Base-by-base conservation (phyloP, 2,797 vertebrate genomes). In the Lithobates sylvaticus region DNA sequence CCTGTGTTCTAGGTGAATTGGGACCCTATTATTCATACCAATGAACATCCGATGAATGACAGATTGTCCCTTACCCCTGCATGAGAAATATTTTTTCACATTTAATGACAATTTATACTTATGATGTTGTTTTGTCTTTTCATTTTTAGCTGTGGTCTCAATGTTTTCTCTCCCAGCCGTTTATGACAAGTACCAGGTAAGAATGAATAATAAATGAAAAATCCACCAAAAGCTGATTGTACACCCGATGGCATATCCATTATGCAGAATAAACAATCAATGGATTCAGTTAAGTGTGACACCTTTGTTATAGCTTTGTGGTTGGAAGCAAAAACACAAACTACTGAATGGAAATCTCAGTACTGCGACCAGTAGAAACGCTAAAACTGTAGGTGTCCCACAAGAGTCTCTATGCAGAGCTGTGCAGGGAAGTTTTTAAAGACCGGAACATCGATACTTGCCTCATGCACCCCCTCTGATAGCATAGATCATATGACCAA, bases 171-270 rank as follows among this genome's bases (percentile, higher is more conserved):
- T 99, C 93, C 98, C 98, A 0, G 96, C 98, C 91, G 97, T 99
- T 92, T 99, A 99, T 80, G 97, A 99, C 93, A 99, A 98, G 92
- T 97, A 99, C 91, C 98, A 99, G 97, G 98, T 99, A 95, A 83
- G 93, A 42, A 73, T 61, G 7, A 61, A 8, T 61, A 54, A 54
- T 18, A 13, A 47, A 12, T 13, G 50, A 16, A 15, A 18, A 54
- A 54, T 50, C 50, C 3, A 54, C 18, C 50, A 21, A 61, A 61
- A 61, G 21, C 16, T 58, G 54, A 58, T 6, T 58, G 7, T 5
- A 61, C 16, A 5, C 16, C 16, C 5, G 16, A 54, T 54, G 1
- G 7, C 54, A 61, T 61, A 18, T 23, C 54, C 54, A 61, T 23
- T 8, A 61, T 61, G 54, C 6, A 54, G 16, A 18, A 16, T 18